These are phyloP conservation scores for Apocrypta bakeri DNA, from an alignment of 1,140 invertebrate species.

Conservation along the genomic window DNA sequence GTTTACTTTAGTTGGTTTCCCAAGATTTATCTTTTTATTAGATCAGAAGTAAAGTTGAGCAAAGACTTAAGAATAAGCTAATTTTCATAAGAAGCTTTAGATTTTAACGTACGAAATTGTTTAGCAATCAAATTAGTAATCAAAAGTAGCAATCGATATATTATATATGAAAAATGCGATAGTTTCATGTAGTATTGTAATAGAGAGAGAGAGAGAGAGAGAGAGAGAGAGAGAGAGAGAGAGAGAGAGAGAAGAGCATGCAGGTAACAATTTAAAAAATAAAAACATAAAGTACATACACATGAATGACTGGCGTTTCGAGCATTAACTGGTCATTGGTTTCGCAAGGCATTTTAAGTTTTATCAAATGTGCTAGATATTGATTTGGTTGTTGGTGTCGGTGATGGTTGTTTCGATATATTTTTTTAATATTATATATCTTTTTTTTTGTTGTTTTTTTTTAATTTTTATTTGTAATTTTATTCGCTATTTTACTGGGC, in stretches of 20 bases:
- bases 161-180: neutral
- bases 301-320: conserved; percentile 36
- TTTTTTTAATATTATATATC: neutral
- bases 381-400: conserved; percentile 60
- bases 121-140: neutral
- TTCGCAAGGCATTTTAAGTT: conserved; percentile 31
- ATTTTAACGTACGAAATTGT: neutral
- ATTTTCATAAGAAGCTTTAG: neutral
- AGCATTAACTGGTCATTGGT: conserved; percentile 26
- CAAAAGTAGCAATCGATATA: neutral
- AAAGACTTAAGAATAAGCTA: neutral
- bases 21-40: neutral
- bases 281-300: conserved; percentile 51
- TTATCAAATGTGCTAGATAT: conserved; percentile 40
- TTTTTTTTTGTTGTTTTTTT: conserved; percentile 23
- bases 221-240: neutral
- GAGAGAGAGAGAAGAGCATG: neutral
- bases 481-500: conserved; percentile 75
- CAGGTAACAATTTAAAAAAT: conserved; percentile 16
- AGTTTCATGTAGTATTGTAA: neutral
- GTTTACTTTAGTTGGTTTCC: conserved; percentile 47
- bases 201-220: neutral
- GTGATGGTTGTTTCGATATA: conserved; percentile 58
- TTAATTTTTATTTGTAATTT: conserved; percentile 58
- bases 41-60: neutral